Conservation (phyloP, 2,888 invertebrate species). For the Dione juno region DNA sequence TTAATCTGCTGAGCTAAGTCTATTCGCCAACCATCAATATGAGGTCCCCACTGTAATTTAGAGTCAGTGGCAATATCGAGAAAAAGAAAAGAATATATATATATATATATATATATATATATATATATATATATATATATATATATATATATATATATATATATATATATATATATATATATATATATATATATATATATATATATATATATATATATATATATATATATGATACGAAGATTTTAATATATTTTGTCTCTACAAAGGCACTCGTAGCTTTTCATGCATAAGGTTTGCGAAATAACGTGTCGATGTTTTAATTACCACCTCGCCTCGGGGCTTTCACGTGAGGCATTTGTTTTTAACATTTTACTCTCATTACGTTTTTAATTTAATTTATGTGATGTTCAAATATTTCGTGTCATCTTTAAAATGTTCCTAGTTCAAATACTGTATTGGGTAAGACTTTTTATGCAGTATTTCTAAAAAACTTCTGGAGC, state of each 20-base stretch:
- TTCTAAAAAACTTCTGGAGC: no score
- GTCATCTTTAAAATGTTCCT: no score
- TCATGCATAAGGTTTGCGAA: conserved; percentile 9
- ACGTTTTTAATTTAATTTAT: conserved; percentile 15
- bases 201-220: neutral
- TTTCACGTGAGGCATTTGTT: neutral
- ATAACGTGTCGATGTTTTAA: conserved; percentile 22
- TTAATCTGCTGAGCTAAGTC: no score
- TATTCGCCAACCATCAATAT: no score
- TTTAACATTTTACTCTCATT: neutral
- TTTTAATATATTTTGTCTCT: conserved; percentile 13
- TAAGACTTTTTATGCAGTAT: no score
- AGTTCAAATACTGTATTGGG: neutral
- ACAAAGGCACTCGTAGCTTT: conserved; percentile 5
- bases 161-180: neutral
- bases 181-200: neutral
- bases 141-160: no score
- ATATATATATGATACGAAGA: neutral
- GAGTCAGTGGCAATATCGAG: no score
- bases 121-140: neutral
- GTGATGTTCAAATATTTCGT: neutral
- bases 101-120: no score
- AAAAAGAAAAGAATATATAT: no score
- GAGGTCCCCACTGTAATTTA: no score
- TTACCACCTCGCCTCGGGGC: conserved; percentile 24